phyloP scores from a whole-genome alignment of 2,797 vertebrate species.

The Microcaecilia unicolor region DNA sequence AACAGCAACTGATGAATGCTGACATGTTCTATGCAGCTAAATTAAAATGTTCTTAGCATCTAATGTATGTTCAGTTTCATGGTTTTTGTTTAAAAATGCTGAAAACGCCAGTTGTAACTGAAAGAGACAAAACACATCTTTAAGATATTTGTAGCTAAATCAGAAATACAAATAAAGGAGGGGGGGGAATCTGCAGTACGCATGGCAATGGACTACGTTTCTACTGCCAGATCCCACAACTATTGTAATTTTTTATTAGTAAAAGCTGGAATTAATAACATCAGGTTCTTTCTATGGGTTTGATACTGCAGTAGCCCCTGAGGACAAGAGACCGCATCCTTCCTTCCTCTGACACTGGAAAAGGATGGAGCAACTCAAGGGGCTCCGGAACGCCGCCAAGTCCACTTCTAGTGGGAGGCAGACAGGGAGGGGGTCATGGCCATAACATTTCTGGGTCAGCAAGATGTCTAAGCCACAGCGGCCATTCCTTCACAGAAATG shows the following conservation, averaged over 20 bases:
- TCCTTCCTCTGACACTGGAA: constrained; percentile 64
- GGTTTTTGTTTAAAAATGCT: background rate
- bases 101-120: constrained; percentile 15
- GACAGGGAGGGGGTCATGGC: constrained; percentile 49
- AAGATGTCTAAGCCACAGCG: constrained; percentile 18
- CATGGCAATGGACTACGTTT: constrained; percentile 2
- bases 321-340: constrained; percentile 77
- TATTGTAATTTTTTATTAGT: constrained; percentile 57
- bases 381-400: constrained; percentile 53
- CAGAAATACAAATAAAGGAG: constrained; percentile 21
- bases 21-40: too few relatives aligned
- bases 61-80: background rate
- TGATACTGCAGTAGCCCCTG: constrained; percentile 42
- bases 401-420: constrained; percentile 39
- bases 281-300: constrained; percentile 35
- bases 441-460: constrained; percentile 48
- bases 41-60: background rate
- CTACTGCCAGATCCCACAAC: constrained; percentile 42
- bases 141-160: constrained; percentile 43
- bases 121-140: constrained; percentile 46
- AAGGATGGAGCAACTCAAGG: constrained; percentile 52
- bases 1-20: too few relatives aligned
- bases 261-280: constrained; percentile 81
- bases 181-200: constrained; percentile 3
- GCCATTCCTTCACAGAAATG: background rate